Evolutionary conservation across 2,888 invertebrate species (phyloP).

Genomic region (Hypsopygia costalis): DNA sequence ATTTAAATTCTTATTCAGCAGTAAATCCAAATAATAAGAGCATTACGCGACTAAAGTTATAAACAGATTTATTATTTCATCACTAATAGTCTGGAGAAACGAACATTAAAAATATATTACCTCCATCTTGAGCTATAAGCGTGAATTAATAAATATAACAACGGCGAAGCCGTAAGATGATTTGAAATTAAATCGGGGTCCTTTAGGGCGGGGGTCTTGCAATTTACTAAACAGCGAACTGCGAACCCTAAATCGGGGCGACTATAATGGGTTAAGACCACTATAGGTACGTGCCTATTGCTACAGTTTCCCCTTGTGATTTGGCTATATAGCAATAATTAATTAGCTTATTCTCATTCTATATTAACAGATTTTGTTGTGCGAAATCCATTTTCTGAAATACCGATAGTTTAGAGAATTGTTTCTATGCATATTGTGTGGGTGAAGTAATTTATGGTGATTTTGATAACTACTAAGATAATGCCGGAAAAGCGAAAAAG

Average conservation of each 20-base stretch:
- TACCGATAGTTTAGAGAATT: too few species aligned
- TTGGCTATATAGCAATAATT: constrained; percentile 7
- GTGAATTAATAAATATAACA: constrained; percentile 1
- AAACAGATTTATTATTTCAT: not conserved
- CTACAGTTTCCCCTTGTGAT: constrained; percentile 9
- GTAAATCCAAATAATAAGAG: not conserved
- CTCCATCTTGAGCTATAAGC: not conserved
- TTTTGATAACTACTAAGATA: too few species aligned
- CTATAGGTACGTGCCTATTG: constrained; percentile 10
- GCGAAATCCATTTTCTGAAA: too few species aligned
- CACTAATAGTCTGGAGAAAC: not conserved
- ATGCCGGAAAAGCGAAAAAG: too few species aligned
- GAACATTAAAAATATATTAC: constrained; percentile 5
- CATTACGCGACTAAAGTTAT: not conserved
- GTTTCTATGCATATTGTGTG: too few species aligned
- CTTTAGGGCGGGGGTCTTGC: constrained; percentile 20
- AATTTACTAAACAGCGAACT: constrained; percentile 21
- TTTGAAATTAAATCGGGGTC: constrained; percentile 22
- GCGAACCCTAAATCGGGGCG: constrained; percentile 24
- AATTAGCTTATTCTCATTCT: too few species aligned
- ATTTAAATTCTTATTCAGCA: not conserved
- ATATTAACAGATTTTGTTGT: not conserved
- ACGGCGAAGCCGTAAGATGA: constrained; percentile 2
- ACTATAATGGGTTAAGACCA: constrained; percentile 9
- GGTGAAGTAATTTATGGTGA: too few species aligned